These are phyloP conservation scores for Acanthopleura granulata DNA, from an alignment of 2,888 invertebrate species.

Conservation along the genomic window DNA sequence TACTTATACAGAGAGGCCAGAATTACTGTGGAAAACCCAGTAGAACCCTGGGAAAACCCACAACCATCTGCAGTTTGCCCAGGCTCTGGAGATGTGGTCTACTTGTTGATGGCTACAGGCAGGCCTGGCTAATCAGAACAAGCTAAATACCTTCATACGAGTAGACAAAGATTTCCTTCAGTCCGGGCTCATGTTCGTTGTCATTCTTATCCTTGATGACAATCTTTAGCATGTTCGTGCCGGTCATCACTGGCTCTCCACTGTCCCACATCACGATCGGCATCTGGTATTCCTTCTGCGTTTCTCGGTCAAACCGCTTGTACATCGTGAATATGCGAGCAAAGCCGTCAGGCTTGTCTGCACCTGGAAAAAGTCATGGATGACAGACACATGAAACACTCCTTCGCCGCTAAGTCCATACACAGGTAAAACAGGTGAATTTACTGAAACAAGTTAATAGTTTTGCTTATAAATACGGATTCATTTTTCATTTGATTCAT, in stretches of 20 bases:
- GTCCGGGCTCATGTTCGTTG: slow-evolving; percentile 98
- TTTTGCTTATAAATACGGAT: too few relatives aligned
- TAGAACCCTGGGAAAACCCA: too few relatives aligned
- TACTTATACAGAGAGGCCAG: too few relatives aligned
- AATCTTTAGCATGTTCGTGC: slow-evolving; percentile 94
- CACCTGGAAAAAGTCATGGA: not conserved
- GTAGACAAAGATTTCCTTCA: slow-evolving; percentile 96
- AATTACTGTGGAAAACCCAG: too few relatives aligned
- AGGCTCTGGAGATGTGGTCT: too few relatives aligned
- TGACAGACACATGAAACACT: too few relatives aligned
- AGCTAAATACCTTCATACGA: slow-evolving; percentile 90
- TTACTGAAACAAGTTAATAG: too few relatives aligned
- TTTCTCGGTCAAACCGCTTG: slow-evolving; percentile 90
- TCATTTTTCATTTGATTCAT: too few relatives aligned
- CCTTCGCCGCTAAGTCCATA: too few relatives aligned
- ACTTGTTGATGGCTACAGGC: too few relatives aligned
- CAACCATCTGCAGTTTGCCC: too few relatives aligned
- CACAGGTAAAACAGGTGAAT: too few relatives aligned
- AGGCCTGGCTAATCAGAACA: not conserved
- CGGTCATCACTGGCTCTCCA: slow-evolving; percentile 87
- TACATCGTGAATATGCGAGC: not conserved
- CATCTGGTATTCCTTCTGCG: slow-evolving; percentile 95
- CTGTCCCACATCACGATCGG: slow-evolving; percentile 98
- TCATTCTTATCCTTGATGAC: slow-evolving; percentile 98
- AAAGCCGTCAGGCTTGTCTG: not conserved